Evolutionary conservation across 2,888 invertebrate species (phyloP), one percentile per base, ranked within the genome.

Genomic region (Sipha maydis): DNA sequence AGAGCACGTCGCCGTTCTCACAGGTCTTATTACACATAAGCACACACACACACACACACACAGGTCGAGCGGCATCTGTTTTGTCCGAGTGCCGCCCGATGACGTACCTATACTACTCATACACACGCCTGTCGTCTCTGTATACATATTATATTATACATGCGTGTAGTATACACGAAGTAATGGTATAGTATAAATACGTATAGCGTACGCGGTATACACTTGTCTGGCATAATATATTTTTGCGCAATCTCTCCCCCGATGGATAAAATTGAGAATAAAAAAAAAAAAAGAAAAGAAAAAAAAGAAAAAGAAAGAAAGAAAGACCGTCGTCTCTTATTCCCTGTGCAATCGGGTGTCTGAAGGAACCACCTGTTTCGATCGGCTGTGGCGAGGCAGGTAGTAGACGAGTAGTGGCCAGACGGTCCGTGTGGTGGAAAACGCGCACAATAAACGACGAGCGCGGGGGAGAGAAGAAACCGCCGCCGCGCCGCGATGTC

Each of bases 241-340:
- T 88, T 88, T 88, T 88, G 86, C 86, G 86, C 86, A 88, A 88
- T 88, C 80, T 88, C 86, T 77, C 85, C 86, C 86, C 86, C 48
- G 77, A n/a, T 19, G 85, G 86, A 80, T 80, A 61, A 86, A 80
- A 85, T 31, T 17, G 3, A 69, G 21, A 85, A 21, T 69, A 78
- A 41, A 75, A 77, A 41, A 76, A 54, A 9, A 54, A 79, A 25
- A 56, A 86, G n/a, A 56, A 79, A 28, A 69, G 25, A 67, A 80
- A 38, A 38, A 80, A 80, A 21, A 80, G 11, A 48, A 21, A 14
- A 61, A n/a, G n/a, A 76, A 76, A 69, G n/a, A 69, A 85, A 78
- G 34, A 83, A 84, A 77, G 69, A 67, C 67, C 41, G 77, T n/a
- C 80, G 86, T 88, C 80, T 88, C 86, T 86, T 85, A 78, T 85